A percentile compares a stretch with the other conserved stretches of the same genome.
Evolutionary conservation across 2,797 vertebrate genomes (phyloP).

Genomic region (Neosilurus hyrtlii): DNA sequence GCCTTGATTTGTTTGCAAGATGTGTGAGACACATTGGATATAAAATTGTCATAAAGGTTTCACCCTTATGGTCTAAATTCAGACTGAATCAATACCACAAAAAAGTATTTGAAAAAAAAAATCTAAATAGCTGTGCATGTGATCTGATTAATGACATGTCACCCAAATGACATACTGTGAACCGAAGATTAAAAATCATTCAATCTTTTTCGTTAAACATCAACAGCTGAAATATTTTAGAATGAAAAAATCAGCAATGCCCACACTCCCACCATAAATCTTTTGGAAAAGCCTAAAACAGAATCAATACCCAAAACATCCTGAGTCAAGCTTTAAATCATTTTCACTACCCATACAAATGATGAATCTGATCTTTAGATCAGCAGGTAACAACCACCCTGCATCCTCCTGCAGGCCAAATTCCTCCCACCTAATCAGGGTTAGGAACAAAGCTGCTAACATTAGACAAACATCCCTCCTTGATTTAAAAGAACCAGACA

Average conservation of each 20-base stretch:
- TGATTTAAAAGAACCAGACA: slow-evolving; percentile 65
- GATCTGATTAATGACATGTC: slow-evolving; percentile 62
- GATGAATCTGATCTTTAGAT: slow-evolving; percentile 34
- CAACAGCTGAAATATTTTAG: slow-evolving; percentile 27
- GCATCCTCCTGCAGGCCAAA: slow-evolving; percentile 55
- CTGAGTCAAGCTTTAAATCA: slow-evolving; percentile 10
- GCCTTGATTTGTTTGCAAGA: slow-evolving; percentile 73
- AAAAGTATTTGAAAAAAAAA: background rate
- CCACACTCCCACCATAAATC: background rate
- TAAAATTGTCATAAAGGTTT: slow-evolving; percentile 48
- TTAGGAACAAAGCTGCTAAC: slow-evolving; percentile 66
- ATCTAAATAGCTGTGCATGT: slow-evolving; percentile 16
- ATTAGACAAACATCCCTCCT: slow-evolving; percentile 64
- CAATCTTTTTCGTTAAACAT: slow-evolving; percentile 15
- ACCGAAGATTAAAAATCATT: slow-evolving; percentile 26
- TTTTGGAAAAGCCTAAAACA: background rate
- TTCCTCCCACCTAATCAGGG: slow-evolving; percentile 70
- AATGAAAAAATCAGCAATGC: slow-evolving; percentile 6
- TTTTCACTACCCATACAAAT: background rate
- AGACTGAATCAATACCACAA: slow-evolving; percentile 2
- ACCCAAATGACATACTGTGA: slow-evolving; percentile 39
- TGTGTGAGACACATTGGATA: slow-evolving; percentile 59
- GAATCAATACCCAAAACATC: slow-evolving; percentile 7
- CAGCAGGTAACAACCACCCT: slow-evolving; percentile 28
- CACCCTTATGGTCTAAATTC: slow-evolving; percentile 52